Evolutionary conservation across 2,888 invertebrate genomes (phyloP).

Genomic region (Hedychridium roseum): DNA sequence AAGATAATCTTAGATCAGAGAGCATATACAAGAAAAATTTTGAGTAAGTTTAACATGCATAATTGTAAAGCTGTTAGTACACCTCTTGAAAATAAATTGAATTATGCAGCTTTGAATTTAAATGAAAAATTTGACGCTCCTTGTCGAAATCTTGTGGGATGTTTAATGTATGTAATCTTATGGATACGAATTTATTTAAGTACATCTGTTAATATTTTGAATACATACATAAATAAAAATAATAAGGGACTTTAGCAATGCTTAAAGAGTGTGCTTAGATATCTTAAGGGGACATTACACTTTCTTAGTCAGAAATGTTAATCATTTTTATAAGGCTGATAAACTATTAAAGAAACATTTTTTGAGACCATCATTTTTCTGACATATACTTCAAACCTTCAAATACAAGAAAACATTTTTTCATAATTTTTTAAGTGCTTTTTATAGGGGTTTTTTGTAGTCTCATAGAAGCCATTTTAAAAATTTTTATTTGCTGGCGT

Average conservation of each 20-base stretch:
- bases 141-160: slow-evolving; percentile 22
- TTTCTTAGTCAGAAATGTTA: no score
- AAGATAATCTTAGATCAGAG: slow-evolving; percentile 28
- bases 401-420: no score
- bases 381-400: no score
- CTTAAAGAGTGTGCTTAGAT: slow-evolving; percentile 18
- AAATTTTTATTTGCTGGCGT: no score
- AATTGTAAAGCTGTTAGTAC: slow-evolving; percentile 26
- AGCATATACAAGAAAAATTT: slow-evolving; percentile 22
- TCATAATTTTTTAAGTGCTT: no score
- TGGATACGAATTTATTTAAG: slow-evolving; percentile 20
- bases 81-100: slow-evolving; percentile 19
- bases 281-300: slow-evolving; percentile 26
- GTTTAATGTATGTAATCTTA: slow-evolving; percentile 26
- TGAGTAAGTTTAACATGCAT: slow-evolving; percentile 31
- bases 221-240: slow-evolving; percentile 16
- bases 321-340: no score
- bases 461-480: no score
- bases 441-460: no score
- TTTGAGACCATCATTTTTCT: no score
- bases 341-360: no score
- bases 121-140: slow-evolving; percentile 11
- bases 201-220: slow-evolving; percentile 17
- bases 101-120: no score
- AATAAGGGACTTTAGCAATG: slow-evolving; percentile 21